Base-by-base conservation (phyloP, 2,113 vertebrate genomes). In the Alexandromys fortis region DNA sequence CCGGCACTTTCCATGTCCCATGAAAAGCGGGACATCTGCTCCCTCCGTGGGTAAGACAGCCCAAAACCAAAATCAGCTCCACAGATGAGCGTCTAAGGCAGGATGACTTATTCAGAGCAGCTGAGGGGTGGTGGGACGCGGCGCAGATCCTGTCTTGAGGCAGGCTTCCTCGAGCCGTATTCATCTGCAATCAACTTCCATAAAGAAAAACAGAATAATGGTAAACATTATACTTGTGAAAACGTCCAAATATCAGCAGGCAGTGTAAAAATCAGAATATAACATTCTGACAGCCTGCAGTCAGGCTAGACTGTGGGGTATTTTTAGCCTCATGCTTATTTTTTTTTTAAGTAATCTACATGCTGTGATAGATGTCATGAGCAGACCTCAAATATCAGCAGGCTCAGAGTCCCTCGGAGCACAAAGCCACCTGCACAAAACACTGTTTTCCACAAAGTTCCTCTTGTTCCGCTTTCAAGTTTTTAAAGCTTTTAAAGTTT, bases 181-280 rank as follows among this genome's bases (percentile, higher is more conserved):
- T 95, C 78, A n/a, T 45, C 10, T 11, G 4, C 63, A 12, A 61
- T 91, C 75, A 65, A 79, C 83, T 96, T 97, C 89, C 75, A 70
- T 77, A 88, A 79, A 87, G 24, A 85, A 96, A 96, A 94, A 82
- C 22, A 90, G 76, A 96, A 81, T 70, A 70, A 95, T 76, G 70
- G 22, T 95, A 86, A 98, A 95, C 94, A 95, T 26, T 81, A 55
- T 86, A 96, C 92, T 97, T 94, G 19, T 89, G 76, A 96, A 79
- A 91, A 97, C 83, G 92, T 95, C 91, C 89, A 97, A 94, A 92
- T 96, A 97, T 91, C 97, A 96, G 92, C 95, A 96, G 90, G 76
- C 13, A 30, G 19, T 91, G 65, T 76, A 93, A 94, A 91, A 98
- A 67, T 97, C 61, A 94, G 22, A 94, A 91, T 85, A 24, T 77